Evolutionary conservation across 2,888 invertebrate species (phyloP).

Genomic region (Metalampra italica): DNA sequence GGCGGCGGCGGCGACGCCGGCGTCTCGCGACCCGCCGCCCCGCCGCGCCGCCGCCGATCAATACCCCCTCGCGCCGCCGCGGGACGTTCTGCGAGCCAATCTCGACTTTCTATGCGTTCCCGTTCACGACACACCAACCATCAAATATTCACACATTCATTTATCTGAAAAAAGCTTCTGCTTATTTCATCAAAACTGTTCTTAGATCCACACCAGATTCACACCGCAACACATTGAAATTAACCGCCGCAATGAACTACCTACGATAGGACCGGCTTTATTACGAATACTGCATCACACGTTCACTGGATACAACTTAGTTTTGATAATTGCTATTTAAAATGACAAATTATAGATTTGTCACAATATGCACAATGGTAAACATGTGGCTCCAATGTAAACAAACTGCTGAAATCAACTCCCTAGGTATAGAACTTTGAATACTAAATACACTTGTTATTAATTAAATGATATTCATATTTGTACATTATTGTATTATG

Average conservation of each 20-base stretch:
- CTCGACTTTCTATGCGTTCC: constrained; percentile 63
- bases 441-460: too few relatives aligned
- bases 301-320: background rate
- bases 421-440: too few relatives aligned
- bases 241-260: background rate
- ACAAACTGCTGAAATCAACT: constrained; percentile 30
- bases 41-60: constrained; percentile 75
- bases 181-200: constrained; percentile 18
- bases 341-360: too few relatives aligned
- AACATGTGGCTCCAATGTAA: constrained; percentile 65
- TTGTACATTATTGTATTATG: too few relatives aligned
- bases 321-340: too few relatives aligned
- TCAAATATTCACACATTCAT: constrained; percentile 75
- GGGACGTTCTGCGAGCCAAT: constrained; percentile 60
- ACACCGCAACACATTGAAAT: constrained; percentile 3
- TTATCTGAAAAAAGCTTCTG: constrained; percentile 56
- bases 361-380: constrained; percentile 24
- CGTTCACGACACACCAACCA: constrained; percentile 69
- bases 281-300: background rate
- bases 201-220: constrained; percentile 9
- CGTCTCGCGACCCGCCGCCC: constrained; percentile 69
- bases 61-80: constrained; percentile 76
- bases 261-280: constrained; percentile 1
- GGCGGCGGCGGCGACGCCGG: constrained; percentile 70
- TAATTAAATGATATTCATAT: too few relatives aligned